A percentile compares a stretch with the other conserved stretches of the same genome.
Conservation (phyloP, 2,888 invertebrate genomes). For the Gymnosoma rotundatum region DNA sequence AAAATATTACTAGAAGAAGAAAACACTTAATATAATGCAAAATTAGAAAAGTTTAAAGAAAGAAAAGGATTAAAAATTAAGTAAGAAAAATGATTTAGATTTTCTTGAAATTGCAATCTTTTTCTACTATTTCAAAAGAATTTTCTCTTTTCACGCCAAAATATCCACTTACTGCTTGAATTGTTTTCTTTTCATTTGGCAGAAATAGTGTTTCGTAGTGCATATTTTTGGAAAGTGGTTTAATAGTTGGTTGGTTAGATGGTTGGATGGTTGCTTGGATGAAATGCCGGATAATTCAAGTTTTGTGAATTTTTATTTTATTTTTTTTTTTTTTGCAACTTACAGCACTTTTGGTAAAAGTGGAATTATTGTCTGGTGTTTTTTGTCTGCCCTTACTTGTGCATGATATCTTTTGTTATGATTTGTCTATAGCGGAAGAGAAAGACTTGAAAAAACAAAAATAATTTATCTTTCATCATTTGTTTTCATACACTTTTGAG, state of each 20-base stretch:
- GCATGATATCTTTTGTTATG: neutral
- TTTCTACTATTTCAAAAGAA: neutral
- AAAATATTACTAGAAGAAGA: slow-evolving; percentile 40
- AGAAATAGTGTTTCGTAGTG: neutral
- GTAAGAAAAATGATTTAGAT: slow-evolving; percentile 29
- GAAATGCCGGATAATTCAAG: neutral
- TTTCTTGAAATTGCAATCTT: slow-evolving; percentile 23
- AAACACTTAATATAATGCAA: too few species aligned
- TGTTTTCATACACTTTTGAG: neutral
- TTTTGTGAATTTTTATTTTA: neutral
- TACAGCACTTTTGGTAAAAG: slow-evolving; percentile 53
- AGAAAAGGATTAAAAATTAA: neutral
- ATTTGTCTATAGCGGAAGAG: slow-evolving; percentile 21
- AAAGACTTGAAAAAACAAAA: slow-evolving; percentile 47
- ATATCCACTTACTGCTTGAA: slow-evolving; percentile 2
- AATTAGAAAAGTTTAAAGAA: slow-evolving; percentile 13
- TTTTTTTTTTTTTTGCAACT: slow-evolving; percentile 26
- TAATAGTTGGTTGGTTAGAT: too few species aligned
- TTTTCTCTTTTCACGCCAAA: slow-evolving; percentile 4
- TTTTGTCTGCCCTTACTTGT: slow-evolving; percentile 2
- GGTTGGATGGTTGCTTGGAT: neutral
- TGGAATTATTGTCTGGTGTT: slow-evolving; percentile 37
- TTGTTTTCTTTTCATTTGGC: neutral
- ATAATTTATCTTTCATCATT: slow-evolving; percentile 61
- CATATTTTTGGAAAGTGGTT: neutral